Base-by-base conservation (phyloP, 2,113 vertebrate species). In the Catharus minimus region DNA sequence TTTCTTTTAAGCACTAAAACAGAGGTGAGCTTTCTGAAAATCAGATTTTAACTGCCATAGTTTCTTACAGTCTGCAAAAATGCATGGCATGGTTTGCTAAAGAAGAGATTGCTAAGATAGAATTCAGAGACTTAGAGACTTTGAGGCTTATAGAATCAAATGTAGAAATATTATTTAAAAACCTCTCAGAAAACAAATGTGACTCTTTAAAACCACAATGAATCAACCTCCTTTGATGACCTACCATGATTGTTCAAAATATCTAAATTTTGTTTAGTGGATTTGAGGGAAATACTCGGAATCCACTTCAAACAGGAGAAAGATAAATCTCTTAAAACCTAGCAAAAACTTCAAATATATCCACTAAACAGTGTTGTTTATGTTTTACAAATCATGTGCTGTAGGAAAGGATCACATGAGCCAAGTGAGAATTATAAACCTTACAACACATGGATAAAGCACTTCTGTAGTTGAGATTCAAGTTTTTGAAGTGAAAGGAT, bases 271-370 rank as follows among this genome's bases (percentile, higher is more conserved):
- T 53, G 10, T 64, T 94, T 36, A 46, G 50, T 38, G 58, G 46
- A 39, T 55, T 93, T 92, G 65, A 83, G 55, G 36, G 85, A 94
- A 81, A 52, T 82, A 66, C 18, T 79, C 36, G 39, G 21, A 88
- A 82, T 49, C 39, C n/a, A 88, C 62, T 56, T 79, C 50, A 87
- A 77, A 90, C 14, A 49, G 33, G 69, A 86, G 10, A 55, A 75
- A 84, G 86, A 81, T 8, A 65, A n/a, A 64, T 32, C 44, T 85
- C 82, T 84, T n/a, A 74, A 94, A 95, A 87, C 47, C 62, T 77
- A 89, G 41, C 28, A 74, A 66, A 90, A 91, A 33, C 28, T 71
- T 85, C 60, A 89, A 65, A 92, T 30, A 90, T 39, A 82, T 41
- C 33, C 47, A 72, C 67, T 82, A 82, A 57, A 30, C 28, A 50